These are phyloP conservation scores for Sterrhoptilus dennistouni DNA, from an alignment of 2,113 vertebrate species.

Conservation along the genomic window DNA sequence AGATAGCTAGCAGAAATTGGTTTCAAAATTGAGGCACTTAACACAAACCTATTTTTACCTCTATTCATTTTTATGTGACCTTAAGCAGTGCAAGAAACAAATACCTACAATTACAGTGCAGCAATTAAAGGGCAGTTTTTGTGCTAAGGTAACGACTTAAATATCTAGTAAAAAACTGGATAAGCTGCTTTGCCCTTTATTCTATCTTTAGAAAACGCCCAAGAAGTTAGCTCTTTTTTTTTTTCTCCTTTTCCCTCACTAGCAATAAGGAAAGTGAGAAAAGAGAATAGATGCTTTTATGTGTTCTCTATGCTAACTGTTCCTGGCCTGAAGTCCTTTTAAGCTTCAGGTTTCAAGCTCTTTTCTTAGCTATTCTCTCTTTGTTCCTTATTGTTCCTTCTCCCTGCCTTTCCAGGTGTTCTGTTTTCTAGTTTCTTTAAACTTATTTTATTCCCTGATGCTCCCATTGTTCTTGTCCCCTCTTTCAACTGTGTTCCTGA, in stretches of 20 bases:
- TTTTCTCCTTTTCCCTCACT: neutral
- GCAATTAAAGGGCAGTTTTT: constrained; percentile 57
- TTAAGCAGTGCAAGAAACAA: constrained; percentile 44
- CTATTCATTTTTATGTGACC: constrained; percentile 41
- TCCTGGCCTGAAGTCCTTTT: neutral
- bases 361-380: neutral
- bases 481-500: neutral
- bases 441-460: neutral
- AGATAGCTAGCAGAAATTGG: neutral
- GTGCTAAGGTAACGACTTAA: constrained; percentile 24
- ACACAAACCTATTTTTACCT: constrained; percentile 30
- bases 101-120: constrained; percentile 42
- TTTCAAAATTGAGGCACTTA: constrained; percentile 39
- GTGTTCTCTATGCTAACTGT: neutral
- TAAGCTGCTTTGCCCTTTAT: constrained; percentile 5
- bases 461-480: neutral
- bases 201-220: neutral
- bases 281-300: neutral
- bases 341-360: neutral
- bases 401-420: neutral
- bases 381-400: neutral
- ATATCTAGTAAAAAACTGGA: constrained; percentile 16
- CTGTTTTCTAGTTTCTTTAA: neutral
- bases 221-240: neutral
- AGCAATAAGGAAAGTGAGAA: neutral